A percentile compares a stretch with the other conserved stretches of the same genome.
Evolutionary conservation across 2,888 invertebrate species (phyloP).

Genomic region (Alcis repandata): DNA sequence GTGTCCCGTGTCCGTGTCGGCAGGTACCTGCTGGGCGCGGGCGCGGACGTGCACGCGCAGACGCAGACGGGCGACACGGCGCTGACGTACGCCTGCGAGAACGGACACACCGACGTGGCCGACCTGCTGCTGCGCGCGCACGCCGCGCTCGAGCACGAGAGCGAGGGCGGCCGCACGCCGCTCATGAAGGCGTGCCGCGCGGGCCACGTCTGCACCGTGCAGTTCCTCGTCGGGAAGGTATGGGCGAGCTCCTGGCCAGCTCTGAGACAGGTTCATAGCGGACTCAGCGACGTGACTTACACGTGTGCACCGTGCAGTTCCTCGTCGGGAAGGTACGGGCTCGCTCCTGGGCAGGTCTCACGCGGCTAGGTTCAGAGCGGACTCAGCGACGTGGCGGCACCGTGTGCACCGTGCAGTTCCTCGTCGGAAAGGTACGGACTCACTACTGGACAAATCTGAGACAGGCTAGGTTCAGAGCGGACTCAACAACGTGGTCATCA

Average conservation of each 20-base stretch:
- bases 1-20: neutral
- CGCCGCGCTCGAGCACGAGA: slow-evolving; percentile 97
- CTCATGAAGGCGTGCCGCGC: slow-evolving; percentile 99
- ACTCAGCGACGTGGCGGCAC: no score
- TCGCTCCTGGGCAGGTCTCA: no score
- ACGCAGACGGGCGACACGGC: slow-evolving; percentile 98
- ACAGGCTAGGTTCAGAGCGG: no score
- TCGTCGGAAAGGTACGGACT: slow-evolving; percentile 92
- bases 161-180: slow-evolving; percentile 98
- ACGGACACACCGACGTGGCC: slow-evolving; percentile 99
- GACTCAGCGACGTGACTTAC: no score
- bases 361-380: no score
- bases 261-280: no score
- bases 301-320: no score
- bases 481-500: no score
- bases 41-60: slow-evolving; percentile 96
- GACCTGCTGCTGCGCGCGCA: slow-evolving; percentile 96
- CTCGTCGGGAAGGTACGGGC: no score
- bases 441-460: neutral
- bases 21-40: slow-evolving; percentile 92
- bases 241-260: no score
- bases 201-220: slow-evolving; percentile 97
- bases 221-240: no score
- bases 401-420: no score
- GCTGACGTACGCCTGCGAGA: slow-evolving; percentile 98